Evolutionary conservation across 2,888 invertebrate genomes (phyloP).

Genomic region (Eristalis intricaria): DNA sequence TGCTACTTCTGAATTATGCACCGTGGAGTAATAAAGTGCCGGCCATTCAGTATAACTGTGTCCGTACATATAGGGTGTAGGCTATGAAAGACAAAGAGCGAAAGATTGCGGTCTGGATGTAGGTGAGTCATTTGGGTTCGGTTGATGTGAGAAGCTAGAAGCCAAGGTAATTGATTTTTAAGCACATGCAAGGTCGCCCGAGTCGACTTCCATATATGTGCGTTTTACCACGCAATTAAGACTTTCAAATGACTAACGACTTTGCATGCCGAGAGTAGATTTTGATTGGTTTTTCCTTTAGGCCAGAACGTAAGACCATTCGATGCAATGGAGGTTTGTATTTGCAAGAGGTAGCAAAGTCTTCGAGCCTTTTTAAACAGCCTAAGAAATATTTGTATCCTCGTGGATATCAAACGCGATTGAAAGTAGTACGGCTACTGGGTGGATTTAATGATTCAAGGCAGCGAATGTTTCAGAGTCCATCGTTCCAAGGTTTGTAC

Average conservation of each 20-base stretch:
- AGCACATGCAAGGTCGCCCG: slow-evolving; percentile 20
- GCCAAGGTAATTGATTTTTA: not conserved
- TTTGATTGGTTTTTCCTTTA: not conserved
- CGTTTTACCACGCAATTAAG: not conserved
- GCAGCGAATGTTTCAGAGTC: no score
- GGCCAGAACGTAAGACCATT: not conserved
- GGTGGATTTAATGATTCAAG: no score
- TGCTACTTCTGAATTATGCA: slow-evolving; percentile 63
- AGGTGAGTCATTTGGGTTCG: not conserved
- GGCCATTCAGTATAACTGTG: slow-evolving; percentile 3
- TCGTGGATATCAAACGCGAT: no score
- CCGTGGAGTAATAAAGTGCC: slow-evolving; percentile 55
- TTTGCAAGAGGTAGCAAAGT: not conserved
- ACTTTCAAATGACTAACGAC: not conserved
- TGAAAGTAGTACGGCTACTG: no score
- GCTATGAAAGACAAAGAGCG: not conserved
- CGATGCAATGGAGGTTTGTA: not conserved
- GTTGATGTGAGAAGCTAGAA: slow-evolving; percentile 7
- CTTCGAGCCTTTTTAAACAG: no score
- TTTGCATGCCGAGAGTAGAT: not conserved
- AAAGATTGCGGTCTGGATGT: not conserved
- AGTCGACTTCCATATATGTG: not conserved
- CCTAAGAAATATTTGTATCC: no score
- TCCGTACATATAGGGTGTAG: not conserved
- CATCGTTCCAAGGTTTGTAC: no score